Base-by-base conservation (phyloP, 2,113 vertebrate species). In the Hypomesus transpacificus region DNA sequence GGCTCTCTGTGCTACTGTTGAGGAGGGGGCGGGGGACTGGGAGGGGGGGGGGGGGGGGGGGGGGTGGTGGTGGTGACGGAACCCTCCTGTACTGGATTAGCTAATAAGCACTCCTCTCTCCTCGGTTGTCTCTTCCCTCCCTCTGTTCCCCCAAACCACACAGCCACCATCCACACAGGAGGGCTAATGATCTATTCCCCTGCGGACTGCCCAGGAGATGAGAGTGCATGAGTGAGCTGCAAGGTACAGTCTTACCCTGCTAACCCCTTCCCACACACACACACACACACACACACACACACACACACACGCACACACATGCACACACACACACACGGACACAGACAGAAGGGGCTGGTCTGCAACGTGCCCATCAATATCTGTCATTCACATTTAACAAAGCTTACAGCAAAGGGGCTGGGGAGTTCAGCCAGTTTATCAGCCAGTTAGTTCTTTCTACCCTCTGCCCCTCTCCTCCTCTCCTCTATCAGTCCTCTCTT, bases 321-420 rank as follows among this genome's bases (percentile, higher is more conserved):
- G 3, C 9, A 39, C 31, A 20, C 53, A 58, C 53, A 22, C 67
- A 57, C 53, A 57, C 67, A 57, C 54, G 59, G 52, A 59, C 57
- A 54, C 58, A 62, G 60, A 74, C 20, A 60, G 24, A 77, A 22
- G 53, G 70, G 63, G 71, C 64, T 72, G 77, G 77, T 82, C 84
- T 86, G 84, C 76, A 67, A 74, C 74, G 75, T 66, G 74, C 75
- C 75, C 86, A 87, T 87, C 89, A 86, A 86, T 89, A 90, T 78
- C 86, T 78, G 90, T 90, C 87, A 72, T 75, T 87, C 73, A 84
- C 85, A 85, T 88, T 89, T 87, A 87, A 83, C 84, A 83, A 85
- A 87, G 79, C 83, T 86, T 80, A 80, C 70, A 81, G 71, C 70
- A 83, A 75, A 76, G 80, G 73, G 77, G 82, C 76, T 75, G 86